Conservation (phyloP, 2,888 invertebrate species). For the Cataglyphis albicans region DNA sequence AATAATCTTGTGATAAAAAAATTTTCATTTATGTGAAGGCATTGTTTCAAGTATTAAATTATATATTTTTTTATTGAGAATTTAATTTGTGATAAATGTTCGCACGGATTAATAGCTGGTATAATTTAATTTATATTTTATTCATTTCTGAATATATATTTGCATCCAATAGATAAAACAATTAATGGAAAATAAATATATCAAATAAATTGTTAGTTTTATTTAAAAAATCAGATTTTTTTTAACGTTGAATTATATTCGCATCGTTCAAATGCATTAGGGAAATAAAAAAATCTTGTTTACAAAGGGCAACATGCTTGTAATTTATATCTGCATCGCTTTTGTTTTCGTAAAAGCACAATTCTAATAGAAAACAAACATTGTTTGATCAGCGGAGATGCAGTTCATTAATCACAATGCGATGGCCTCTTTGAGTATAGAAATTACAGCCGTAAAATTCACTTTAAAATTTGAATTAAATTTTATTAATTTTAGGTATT, state of each 20-base stretch:
- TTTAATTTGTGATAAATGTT: not conserved
- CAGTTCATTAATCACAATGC: conserved; percentile 11
- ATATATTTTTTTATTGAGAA: not conserved
- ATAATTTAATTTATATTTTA: conserved; percentile 16
- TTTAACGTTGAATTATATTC: conserved; percentile 16
- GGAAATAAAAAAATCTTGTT: conserved; percentile 27
- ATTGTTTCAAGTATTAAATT: conserved; percentile 9
- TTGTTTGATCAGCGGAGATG: conserved; percentile 35
- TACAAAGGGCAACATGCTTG: conserved; percentile 20
- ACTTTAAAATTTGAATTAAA: not conserved
- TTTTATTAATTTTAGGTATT: not conserved
- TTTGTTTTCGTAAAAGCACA: conserved; percentile 19
- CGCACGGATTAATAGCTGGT: not conserved
- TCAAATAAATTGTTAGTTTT: not conserved
- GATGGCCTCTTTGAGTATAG: not conserved
- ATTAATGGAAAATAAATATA: conserved; percentile 1
- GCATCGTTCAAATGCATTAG: conserved; percentile 25
- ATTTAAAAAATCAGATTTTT: not conserved
- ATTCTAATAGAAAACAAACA: conserved; percentile 19
- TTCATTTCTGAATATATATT: conserved; percentile 1
- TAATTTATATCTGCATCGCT: conserved; percentile 39
- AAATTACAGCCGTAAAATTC: not conserved
- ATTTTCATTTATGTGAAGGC: not conserved
- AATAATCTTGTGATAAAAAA: not conserved
- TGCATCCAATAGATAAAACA: not conserved